phyloP scores from a whole-genome alignment of 2,797 vertebrate genomes.

The Gastrophryne carolinensis region DNA sequence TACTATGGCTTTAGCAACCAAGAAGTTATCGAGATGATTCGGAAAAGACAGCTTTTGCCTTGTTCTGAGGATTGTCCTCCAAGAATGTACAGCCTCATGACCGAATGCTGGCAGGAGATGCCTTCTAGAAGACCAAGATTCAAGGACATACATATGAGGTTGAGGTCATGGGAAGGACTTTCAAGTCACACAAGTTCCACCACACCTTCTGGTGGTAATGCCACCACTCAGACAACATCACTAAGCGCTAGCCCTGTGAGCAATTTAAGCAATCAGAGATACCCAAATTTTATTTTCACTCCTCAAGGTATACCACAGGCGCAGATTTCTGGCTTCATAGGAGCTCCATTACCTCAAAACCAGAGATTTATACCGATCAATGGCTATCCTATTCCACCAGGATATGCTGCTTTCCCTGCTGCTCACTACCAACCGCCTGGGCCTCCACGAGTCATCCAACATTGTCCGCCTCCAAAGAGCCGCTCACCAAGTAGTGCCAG shows the following conservation, averaged over 20 bases:
- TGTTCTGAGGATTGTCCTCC: slow-evolving; percentile 97
- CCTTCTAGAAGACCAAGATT: slow-evolving; percentile 88
- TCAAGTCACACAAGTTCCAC: slow-evolving; percentile 95
- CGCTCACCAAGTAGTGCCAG: slow-evolving; percentile 97
- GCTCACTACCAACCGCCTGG: slow-evolving; percentile 82
- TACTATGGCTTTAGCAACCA: slow-evolving; percentile 97
- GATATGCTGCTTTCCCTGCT: slow-evolving; percentile 90
- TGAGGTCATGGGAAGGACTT: slow-evolving; percentile 92
- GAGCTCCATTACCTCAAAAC: slow-evolving; percentile 79
- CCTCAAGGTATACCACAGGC: slow-evolving; percentile 81
- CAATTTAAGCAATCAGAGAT: slow-evolving; percentile 92
- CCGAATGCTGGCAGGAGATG: slow-evolving; percentile 96
- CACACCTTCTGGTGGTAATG: slow-evolving; percentile 92
- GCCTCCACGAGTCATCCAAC: slow-evolving; percentile 86
- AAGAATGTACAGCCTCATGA: slow-evolving; percentile 91
- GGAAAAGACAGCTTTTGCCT: slow-evolving; percentile 90
- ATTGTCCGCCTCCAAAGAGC: slow-evolving; percentile 95
- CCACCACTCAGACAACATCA: slow-evolving; percentile 97
- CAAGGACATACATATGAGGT: slow-evolving; percentile 87
- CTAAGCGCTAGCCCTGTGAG: slow-evolving; percentile 95
- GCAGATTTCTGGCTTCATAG: slow-evolving; percentile 84
- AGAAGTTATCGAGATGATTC: slow-evolving; percentile 97
- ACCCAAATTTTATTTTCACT: slow-evolving; percentile 89
- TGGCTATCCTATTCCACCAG: slow-evolving; percentile 90
- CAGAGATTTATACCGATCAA: slow-evolving; percentile 95